phyloP scores from a whole-genome alignment of 2,888 invertebrate genomes.

The Himalopsyche tibetana region DNA sequence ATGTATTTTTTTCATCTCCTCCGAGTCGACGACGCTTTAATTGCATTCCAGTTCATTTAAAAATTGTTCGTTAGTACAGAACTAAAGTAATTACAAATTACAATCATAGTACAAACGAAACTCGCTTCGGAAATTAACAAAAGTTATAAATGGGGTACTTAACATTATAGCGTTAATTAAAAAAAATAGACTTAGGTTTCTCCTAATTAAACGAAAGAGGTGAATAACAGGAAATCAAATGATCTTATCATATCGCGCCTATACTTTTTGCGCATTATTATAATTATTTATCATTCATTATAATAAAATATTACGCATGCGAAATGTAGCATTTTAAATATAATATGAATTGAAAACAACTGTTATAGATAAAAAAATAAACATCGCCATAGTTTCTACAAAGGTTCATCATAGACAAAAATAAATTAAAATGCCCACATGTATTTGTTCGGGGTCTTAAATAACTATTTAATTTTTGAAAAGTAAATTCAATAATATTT shows the following conservation, averaged over 20 bases:
- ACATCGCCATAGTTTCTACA: no score
- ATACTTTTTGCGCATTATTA: conserved; percentile 14
- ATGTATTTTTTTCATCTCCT: conserved; percentile 16
- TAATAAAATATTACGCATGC: no score
- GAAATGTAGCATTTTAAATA: no score
- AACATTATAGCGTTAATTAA: conserved; percentile 55
- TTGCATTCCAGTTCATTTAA: conserved; percentile 36
- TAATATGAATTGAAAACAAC: no score
- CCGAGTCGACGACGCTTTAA: background rate
- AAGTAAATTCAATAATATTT: no score
- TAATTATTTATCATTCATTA: background rate
- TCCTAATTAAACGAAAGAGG: conserved; percentile 22
- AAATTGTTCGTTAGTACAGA: conserved; percentile 18
- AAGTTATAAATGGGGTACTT: conserved; percentile 49
- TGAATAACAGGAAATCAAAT: conserved; percentile 9
- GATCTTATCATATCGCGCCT: conserved; percentile 11
- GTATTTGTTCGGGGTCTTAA: no score
- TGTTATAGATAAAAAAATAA: no score
- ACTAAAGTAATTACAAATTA: conserved; percentile 48
- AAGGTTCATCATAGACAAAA: no score
- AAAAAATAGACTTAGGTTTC: conserved; percentile 41
- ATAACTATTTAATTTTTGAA: no score
- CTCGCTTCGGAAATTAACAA: conserved; percentile 60
- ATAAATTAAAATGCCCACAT: no score
- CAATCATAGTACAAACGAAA: conserved; percentile 55